These are phyloP conservation scores for Ruditapes philippinarum DNA, from an alignment of 1,140 invertebrate species.

Conservation along the genomic window DNA sequence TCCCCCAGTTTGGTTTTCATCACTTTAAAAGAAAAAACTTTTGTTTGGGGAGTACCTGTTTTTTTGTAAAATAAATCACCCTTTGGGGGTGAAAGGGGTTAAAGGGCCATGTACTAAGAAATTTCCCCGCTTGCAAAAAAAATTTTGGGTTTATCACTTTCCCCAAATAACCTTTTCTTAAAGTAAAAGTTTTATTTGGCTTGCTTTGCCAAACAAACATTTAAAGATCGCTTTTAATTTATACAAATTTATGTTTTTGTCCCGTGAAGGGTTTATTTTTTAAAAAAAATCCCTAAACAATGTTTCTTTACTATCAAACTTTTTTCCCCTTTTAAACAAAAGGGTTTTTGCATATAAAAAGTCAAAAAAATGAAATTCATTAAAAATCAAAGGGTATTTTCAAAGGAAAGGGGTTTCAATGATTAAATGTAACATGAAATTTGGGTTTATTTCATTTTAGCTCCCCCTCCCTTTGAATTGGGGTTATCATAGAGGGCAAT, in stretches of 20 bases:
- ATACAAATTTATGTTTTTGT: neutral
- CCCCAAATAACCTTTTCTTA: neutral
- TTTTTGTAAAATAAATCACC: too few species aligned
- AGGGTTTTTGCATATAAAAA: slow-evolving; percentile 46
- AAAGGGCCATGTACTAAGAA: too few species aligned
- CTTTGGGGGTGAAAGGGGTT: too few species aligned
- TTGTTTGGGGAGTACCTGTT: too few species aligned
- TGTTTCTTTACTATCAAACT: neutral
- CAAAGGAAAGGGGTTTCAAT: neutral
- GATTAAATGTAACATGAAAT: slow-evolving; percentile 1
- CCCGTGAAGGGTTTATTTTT: slow-evolving; percentile 26
- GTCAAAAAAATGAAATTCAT: slow-evolving; percentile 49
- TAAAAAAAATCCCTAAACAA: slow-evolving; percentile 25
- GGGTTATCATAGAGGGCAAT: slow-evolving; percentile 20
- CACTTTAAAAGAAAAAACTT: too few species aligned
- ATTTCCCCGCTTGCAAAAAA: slow-evolving; percentile 38
- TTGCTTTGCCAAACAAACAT: too few species aligned
- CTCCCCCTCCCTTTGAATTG: neutral
- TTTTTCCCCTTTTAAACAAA: neutral
- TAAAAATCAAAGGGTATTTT: slow-evolving; percentile 14
- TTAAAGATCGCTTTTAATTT: slow-evolving; percentile 4
- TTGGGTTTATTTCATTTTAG: neutral
- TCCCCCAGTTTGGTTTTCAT: too few species aligned
- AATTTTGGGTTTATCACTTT: slow-evolving; percentile 23
- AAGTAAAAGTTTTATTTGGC: too few species aligned